Percentiles rank a stretch among this genome's conserved stretches.
These are phyloP conservation scores for Zaprionus taronus DNA, from an alignment of 1,140 invertebrate species.

Conservation along the genomic window DNA sequence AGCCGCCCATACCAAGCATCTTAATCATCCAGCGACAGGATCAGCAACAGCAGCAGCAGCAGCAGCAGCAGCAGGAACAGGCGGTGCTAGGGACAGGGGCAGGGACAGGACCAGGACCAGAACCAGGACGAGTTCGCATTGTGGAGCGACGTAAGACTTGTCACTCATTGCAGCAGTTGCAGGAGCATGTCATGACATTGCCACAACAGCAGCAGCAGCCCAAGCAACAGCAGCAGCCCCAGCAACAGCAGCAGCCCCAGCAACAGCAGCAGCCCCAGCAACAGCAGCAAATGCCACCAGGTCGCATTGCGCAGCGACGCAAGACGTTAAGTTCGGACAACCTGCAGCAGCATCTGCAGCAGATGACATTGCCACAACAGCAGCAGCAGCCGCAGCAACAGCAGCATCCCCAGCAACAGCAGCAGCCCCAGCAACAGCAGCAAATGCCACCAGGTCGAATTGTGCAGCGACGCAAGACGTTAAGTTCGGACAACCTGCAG, in stretches of 20 bases:
- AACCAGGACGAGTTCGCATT: background rate
- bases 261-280: no score
- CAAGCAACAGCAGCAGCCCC: no score
- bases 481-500: background rate
- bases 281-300: no score
- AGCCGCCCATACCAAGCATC: conserved; percentile 42
- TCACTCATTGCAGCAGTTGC: no score
- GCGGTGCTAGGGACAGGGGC: background rate
- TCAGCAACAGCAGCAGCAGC: background rate
- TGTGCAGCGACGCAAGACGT: background rate
- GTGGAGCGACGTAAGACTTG: no score
- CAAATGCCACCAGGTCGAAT: background rate
- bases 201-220: no score
- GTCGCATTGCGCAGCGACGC: background rate
- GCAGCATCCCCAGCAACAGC: background rate
- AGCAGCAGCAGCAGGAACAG: background rate
- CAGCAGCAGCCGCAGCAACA: background rate
- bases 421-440: no score
- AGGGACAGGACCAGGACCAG: background rate
- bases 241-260: no score
- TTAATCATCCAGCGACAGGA: conserved; percentile 22
- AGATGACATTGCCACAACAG: background rate
- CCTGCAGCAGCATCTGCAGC: background rate
- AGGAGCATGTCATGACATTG: no score
- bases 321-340: background rate